Conservation (phyloP, 2,113 vertebrate species). For the Apistogramma diplotaenia region DNA sequence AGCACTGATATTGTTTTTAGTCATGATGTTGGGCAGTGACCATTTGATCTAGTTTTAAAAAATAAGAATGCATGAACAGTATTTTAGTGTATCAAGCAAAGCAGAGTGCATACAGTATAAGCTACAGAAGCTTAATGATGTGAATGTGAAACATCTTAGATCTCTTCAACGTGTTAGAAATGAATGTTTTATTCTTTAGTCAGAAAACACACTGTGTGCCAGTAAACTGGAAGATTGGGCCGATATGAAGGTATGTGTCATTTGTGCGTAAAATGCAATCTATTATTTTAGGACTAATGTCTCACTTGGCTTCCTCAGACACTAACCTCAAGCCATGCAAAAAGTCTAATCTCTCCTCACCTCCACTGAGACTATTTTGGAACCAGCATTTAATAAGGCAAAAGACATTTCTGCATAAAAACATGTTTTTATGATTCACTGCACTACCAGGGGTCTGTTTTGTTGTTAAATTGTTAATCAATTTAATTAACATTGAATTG, state of each 20-base stretch:
- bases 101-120: no score
- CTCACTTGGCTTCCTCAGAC: neutral
- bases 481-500: no score
- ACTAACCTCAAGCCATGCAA: neutral
- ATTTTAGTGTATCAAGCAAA: no score
- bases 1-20: no score
- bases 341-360: neutral
- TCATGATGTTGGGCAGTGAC: no score
- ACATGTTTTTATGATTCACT: no score
- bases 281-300: neutral
- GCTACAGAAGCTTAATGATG: neutral
- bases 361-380: neutral
- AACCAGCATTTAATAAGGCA: neutral
- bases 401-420: no score
- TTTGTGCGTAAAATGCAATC: neutral
- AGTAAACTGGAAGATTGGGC: neutral
- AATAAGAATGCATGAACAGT: no score
- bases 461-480: no score
- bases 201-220: neutral
- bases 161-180: neutral
- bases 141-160: neutral
- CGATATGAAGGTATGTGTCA: neutral
- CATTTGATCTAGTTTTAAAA: no score
- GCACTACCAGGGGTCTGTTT: no score
- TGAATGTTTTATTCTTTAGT: neutral